These are phyloP conservation scores for Helobdella robusta DNA, from an alignment of 2,888 invertebrate species.

Conservation along the genomic window DNA sequence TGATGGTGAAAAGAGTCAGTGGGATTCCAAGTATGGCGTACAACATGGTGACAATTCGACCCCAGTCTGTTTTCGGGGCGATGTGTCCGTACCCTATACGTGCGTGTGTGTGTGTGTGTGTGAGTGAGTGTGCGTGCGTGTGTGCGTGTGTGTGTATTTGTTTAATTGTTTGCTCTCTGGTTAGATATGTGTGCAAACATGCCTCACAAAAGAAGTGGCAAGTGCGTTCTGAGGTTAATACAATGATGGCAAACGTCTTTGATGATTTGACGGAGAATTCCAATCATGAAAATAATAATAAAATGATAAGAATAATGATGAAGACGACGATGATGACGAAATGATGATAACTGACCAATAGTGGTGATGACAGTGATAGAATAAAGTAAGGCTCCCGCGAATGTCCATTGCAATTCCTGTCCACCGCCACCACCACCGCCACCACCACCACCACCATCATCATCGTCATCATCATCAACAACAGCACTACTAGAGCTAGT, in stretches of 20 bases:
- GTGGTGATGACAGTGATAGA: slow-evolving; percentile 73
- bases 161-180: too few relatives aligned
- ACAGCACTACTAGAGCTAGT: neutral
- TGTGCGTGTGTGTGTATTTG: slow-evolving; percentile 12
- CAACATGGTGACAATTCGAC: slow-evolving; percentile 45
- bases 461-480: neutral
- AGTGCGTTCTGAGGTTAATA: too few relatives aligned
- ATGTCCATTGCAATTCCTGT: slow-evolving; percentile 64
- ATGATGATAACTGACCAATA: slow-evolving; percentile 30
- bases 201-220: too few relatives aligned
- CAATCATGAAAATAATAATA: too few relatives aligned
- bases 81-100: slow-evolving; percentile 46
- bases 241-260: too few relatives aligned
- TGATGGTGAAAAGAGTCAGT: slow-evolving; percentile 44
- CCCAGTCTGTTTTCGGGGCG: slow-evolving; percentile 43
- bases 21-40: slow-evolving; percentile 48
- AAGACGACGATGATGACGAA: too few relatives aligned
- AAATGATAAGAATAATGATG: too few relatives aligned
- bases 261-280: too few relatives aligned
- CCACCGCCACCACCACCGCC: slow-evolving; percentile 44
- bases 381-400: slow-evolving; percentile 70
- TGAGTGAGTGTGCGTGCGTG: slow-evolving; percentile 8
- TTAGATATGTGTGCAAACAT: too few relatives aligned
- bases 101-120: slow-evolving; percentile 16
- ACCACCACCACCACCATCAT: neutral